A percentile compares a stretch with the other conserved stretches of the same genome.
Evolutionary conservation across 1,140 invertebrate species (phyloP).

Genomic region (Amyelois transitella): DNA sequence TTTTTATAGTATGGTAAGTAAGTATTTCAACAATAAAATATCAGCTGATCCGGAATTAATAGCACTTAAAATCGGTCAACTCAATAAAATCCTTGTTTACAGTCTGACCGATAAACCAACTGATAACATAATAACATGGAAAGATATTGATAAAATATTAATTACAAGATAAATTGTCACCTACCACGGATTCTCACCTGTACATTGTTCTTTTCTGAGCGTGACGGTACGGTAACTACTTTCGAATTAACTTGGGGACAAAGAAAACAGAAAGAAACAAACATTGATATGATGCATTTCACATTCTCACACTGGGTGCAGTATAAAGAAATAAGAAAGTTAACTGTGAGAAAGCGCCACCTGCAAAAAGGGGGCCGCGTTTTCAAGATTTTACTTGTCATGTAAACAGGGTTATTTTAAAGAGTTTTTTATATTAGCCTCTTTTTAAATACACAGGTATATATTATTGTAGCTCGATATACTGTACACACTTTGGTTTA

Average conservation of each 20-base stretch:
- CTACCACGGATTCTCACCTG: not conserved
- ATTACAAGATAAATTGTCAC: not conserved
- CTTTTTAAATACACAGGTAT: too few relatives aligned
- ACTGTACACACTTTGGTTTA: too few relatives aligned
- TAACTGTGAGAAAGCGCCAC: not conserved
- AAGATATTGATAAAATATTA: not conserved
- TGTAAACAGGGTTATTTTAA: too few relatives aligned
- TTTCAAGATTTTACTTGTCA: too few relatives aligned
- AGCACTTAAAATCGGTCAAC: too few relatives aligned
- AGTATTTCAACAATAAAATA: too few relatives aligned
- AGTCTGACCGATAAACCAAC: not conserved
- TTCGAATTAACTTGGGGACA: not conserved
- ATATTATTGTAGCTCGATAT: too few relatives aligned
- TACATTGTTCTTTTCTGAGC: not conserved
- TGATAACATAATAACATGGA: not conserved
- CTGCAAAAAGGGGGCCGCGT: not conserved
- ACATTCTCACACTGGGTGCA: not conserved
- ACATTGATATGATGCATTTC: slow-evolving; percentile 17
- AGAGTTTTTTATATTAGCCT: too few relatives aligned
- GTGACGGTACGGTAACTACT: not conserved
- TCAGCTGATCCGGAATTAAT: too few relatives aligned
- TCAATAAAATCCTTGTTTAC: too few relatives aligned
- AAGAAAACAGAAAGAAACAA: slow-evolving; percentile 11
- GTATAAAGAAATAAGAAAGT: not conserved
- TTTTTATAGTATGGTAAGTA: too few relatives aligned